phyloP scores from a whole-genome alignment of 2,888 invertebrate species.

The Leptopterna dolabrata region DNA sequence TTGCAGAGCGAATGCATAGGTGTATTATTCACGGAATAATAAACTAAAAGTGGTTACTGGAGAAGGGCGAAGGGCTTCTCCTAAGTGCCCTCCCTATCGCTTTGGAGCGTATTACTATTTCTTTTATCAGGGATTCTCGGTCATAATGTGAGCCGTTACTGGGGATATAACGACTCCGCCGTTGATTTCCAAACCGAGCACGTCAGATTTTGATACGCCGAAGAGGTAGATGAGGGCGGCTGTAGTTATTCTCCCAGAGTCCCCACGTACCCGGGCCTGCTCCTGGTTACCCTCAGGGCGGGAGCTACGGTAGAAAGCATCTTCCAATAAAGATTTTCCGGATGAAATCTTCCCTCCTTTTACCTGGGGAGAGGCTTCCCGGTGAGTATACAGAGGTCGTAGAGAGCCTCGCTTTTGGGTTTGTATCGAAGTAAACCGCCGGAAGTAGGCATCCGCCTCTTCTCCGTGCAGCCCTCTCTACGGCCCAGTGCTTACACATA shows the following conservation, averaged over 20 bases:
- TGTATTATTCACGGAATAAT: too few species aligned
- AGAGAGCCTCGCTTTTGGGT: background rate
- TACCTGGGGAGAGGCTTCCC: background rate
- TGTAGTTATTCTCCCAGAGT: background rate
- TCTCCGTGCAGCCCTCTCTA: background rate
- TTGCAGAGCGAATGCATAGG: too few species aligned
- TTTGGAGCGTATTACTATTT: background rate
- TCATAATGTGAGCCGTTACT: background rate
- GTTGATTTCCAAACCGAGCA: background rate
- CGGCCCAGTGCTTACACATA: background rate
- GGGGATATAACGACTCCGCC: background rate
- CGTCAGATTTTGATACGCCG: background rate
- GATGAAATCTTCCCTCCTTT: background rate
- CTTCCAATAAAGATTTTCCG: background rate
- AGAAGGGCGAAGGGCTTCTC: too few species aligned
- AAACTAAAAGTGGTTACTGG: too few species aligned
- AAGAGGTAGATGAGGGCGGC: background rate
- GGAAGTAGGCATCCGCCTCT: background rate
- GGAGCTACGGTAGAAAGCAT: background rate
- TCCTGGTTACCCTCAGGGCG: background rate
- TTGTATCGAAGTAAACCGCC: background rate
- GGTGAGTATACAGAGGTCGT: background rate
- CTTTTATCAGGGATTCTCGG: background rate
- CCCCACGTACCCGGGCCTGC: background rate
- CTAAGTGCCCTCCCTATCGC: background rate